These are phyloP conservation scores for Trichopoda pennipes DNA, from an alignment of 2,888 invertebrate genomes.

Conservation along the genomic window DNA sequence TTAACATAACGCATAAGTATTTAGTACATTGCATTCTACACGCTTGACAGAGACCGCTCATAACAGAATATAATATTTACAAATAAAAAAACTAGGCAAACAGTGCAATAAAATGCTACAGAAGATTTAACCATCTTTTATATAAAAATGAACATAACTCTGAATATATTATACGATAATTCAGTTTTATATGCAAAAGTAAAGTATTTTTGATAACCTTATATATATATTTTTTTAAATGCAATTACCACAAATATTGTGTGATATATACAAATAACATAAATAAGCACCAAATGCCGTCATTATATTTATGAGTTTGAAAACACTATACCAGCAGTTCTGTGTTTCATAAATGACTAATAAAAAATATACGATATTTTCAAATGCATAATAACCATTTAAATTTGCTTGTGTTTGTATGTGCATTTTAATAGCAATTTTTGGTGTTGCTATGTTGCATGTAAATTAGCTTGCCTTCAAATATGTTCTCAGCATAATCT, in stretches of 20 bases:
- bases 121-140: background rate
- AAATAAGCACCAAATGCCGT: slow-evolving; percentile 5
- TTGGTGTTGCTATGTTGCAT: background rate
- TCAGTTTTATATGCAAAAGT: slow-evolving; percentile 10
- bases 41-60: too few species aligned
- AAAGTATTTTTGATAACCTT: slow-evolving; percentile 23
- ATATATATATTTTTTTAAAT: background rate
- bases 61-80: too few species aligned
- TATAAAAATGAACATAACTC: background rate
- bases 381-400: slow-evolving; percentile 10
- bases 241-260: slow-evolving; percentile 28
- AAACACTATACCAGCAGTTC: slow-evolving; percentile 25
- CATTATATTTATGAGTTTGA: slow-evolving; percentile 17
- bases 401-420: background rate
- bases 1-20: too few species aligned
- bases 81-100: background rate
- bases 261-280: background rate
- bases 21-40: too few species aligned
- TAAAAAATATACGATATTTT: slow-evolving; percentile 9
- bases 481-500: too few species aligned
- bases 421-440: slow-evolving; percentile 20
- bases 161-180: slow-evolving; percentile 6
- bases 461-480: too few species aligned
- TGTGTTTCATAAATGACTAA: slow-evolving; percentile 4
- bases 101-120: background rate